Conservation (phyloP, 2,888 invertebrate genomes). For the Orchesella flavescens region DNA sequence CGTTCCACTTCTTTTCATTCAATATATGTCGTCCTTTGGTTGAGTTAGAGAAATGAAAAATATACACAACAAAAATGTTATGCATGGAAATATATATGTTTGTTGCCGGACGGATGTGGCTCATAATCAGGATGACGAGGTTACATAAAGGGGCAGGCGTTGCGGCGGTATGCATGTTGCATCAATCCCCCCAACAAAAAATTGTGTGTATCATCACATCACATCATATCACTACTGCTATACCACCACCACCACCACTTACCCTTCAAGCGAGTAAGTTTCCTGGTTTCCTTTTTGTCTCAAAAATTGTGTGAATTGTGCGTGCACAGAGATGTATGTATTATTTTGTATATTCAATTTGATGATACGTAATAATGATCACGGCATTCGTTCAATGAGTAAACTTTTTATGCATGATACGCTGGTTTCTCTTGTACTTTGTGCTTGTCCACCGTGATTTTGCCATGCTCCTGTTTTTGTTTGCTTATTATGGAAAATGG, state of each 20-base stretch:
- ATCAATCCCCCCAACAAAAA: conserved; percentile 3
- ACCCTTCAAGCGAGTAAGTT: conserved; percentile 20
- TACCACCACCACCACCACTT: too few species aligned
- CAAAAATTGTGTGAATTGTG: conserved; percentile 15
- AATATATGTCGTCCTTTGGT: too few species aligned
- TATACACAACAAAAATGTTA: conserved; percentile 15
- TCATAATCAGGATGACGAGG: conserved; percentile 47
- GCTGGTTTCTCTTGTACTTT: too few species aligned
- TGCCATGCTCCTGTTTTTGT: conserved; percentile 16
- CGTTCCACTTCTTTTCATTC: conserved; percentile 64
- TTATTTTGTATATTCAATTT: conserved; percentile 13
- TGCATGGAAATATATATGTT: conserved; percentile 11
- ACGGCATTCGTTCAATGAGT: conserved; percentile 21
- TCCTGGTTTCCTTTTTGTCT: conserved; percentile 20
- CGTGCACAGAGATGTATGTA: neutral
- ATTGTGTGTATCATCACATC: neutral
- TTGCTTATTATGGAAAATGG: conserved; percentile 37
- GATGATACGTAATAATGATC: conserved; percentile 44
- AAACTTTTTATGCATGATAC: neutral
- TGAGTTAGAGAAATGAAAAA: neutral
- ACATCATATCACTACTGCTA: too few species aligned
- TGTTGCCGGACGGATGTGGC: conserved; percentile 48
- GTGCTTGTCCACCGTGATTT: neutral
- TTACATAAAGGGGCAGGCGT: conserved; percentile 37
- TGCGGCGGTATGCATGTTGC: conserved; percentile 59